Conservation (phyloP, 2,888 invertebrate genomes). For the Thymelicus acteon region DNA sequence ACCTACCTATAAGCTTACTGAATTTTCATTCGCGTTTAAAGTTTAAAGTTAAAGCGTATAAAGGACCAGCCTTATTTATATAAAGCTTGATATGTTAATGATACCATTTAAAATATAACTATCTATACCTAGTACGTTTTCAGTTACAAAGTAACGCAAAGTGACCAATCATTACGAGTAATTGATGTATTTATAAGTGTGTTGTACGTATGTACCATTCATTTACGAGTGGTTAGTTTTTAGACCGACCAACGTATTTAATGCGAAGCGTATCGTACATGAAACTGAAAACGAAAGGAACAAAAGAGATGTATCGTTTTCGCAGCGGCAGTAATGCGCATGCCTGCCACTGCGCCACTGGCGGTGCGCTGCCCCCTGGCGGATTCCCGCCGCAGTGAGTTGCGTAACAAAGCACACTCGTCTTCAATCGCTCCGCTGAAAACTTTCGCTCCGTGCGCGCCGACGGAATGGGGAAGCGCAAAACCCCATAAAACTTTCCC, state of each 20-base stretch:
- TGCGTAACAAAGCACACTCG: slow-evolving; percentile 83
- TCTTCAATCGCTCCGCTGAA: slow-evolving; percentile 73
- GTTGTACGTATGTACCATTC: slow-evolving; percentile 2
- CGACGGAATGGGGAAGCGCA: slow-evolving; percentile 70
- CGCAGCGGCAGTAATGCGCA: slow-evolving; percentile 65
- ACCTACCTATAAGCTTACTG: no score
- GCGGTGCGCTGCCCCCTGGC: slow-evolving; percentile 80
- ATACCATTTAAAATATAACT: no score
- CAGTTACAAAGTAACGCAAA: not conserved
- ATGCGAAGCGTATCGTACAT: slow-evolving; percentile 39
- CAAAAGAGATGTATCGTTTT: slow-evolving; percentile 43
- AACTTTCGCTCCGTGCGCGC: slow-evolving; percentile 75
- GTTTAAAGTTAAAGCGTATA: no score
- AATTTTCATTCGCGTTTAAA: not conserved
- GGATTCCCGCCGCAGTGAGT: slow-evolving; percentile 78
- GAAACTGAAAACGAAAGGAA: slow-evolving; percentile 42
- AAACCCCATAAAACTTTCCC: slow-evolving; percentile 77
- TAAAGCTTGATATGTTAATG: no score
- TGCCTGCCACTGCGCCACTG: slow-evolving; percentile 84
- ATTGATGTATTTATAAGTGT: not conserved
- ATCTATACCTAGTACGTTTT: no score
- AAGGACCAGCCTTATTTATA: not conserved
- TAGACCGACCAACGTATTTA: slow-evolving; percentile 32
- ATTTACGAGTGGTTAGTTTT: slow-evolving; percentile 14
- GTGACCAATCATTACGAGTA: not conserved